phyloP scores from a whole-genome alignment of 2,888 invertebrate genomes.

The Exephanes ischioxanthus region DNA sequence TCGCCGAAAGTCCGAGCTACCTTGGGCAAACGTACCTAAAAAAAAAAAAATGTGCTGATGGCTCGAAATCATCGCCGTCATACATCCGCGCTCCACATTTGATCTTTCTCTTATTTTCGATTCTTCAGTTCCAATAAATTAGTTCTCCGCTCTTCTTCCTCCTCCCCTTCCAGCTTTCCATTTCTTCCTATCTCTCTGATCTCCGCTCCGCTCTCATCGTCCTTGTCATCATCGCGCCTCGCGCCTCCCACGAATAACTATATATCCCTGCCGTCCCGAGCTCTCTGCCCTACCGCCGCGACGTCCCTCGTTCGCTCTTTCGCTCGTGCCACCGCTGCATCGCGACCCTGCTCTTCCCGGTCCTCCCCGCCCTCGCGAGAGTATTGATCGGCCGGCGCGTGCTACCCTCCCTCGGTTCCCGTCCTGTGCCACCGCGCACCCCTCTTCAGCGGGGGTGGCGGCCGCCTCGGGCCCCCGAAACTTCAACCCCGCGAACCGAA shows the following conservation, averaged over 20 bases:
- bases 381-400: constrained; percentile 67
- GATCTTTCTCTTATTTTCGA: neutral
- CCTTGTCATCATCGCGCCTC: constrained; percentile 16
- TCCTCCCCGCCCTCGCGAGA: constrained; percentile 56
- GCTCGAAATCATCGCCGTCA: constrained; percentile 2
- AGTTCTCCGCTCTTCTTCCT: neutral
- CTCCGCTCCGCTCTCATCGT: neutral
- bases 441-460: constrained; percentile 62
- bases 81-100: neutral
- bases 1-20: neutral
- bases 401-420: constrained; percentile 56
- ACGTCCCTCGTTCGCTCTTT: constrained; percentile 63
- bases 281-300: constrained; percentile 42
- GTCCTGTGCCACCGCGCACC: constrained; percentile 46
- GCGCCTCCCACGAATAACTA: constrained; percentile 43
- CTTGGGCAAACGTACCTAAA: neutral
- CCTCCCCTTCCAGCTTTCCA: neutral
- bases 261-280: constrained; percentile 21
- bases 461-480: constrained; percentile 70
- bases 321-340: constrained; percentile 56
- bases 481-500: constrained; percentile 73
- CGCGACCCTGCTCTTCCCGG: constrained; percentile 39
- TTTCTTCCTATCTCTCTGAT: neutral
- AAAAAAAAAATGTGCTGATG: neutral
- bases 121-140: neutral